These are phyloP conservation scores for Mormyrus proboscirostris DNA, from an alignment of 2,797 vertebrate species.

Conservation along the genomic window DNA sequence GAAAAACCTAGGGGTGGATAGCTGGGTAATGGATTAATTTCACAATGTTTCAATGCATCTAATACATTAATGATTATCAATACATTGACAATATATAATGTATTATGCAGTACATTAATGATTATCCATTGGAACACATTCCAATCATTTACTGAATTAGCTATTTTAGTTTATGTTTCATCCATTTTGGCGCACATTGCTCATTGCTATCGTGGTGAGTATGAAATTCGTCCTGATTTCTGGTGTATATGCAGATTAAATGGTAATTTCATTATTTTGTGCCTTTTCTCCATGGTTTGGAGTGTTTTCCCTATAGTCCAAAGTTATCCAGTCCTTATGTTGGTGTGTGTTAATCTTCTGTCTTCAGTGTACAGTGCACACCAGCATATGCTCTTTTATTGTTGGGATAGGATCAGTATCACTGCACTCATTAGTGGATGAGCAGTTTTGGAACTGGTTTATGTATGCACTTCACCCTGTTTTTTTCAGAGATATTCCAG, in stretches of 20 bases:
- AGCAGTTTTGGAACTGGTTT: neutral
- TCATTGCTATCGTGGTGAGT: neutral
- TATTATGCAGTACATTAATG: slow-evolving; percentile 33
- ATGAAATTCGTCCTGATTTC: neutral
- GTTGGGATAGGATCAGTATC: neutral
- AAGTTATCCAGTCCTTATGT: neutral
- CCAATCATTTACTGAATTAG: neutral
- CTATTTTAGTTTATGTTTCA: neutral
- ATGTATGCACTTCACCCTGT: neutral
- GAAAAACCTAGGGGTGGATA: slow-evolving; percentile 10
- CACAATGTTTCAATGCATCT: slow-evolving; percentile 39
- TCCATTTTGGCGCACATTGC: neutral
- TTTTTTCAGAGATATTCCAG: neutral
- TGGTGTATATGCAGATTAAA: neutral
- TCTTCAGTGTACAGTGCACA: neutral
- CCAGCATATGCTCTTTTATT: neutral
- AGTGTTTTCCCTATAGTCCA: neutral
- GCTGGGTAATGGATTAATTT: slow-evolving; percentile 30
- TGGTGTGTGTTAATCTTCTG: neutral
- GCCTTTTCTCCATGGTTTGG: neutral
- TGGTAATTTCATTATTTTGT: neutral
- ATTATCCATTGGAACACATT: slow-evolving; percentile 12
- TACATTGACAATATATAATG: neutral
- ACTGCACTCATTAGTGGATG: neutral
- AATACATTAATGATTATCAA: slow-evolving; percentile 30